Evolutionary conservation across 2,113 vertebrate genomes (phyloP).

Genomic region (Nanorana parkeri): DNA sequence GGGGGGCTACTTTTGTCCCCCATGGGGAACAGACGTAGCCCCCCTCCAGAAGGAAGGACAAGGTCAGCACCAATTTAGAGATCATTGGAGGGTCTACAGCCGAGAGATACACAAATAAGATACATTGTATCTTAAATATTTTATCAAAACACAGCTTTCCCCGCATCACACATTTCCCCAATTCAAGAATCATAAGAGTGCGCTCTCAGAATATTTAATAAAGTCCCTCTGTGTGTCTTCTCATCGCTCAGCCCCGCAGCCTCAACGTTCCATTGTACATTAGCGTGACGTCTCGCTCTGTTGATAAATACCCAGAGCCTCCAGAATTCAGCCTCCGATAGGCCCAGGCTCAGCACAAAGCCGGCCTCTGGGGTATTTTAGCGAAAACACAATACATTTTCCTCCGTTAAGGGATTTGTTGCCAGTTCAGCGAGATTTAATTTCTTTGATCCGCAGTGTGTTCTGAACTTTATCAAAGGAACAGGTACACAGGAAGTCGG

Average conservation of each 20-base stretch:
- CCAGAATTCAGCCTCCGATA: not conserved
- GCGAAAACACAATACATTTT: constrained; percentile 54
- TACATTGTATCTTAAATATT: no score
- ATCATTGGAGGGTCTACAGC: no score
- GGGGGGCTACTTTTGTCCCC: no score
- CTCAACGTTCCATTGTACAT: not conserved
- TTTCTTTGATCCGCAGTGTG: constrained; percentile 57
- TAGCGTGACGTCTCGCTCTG: not conserved
- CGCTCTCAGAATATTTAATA: no score
- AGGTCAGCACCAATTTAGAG: no score
- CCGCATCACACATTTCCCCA: no score
- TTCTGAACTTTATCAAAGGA: constrained; percentile 44
- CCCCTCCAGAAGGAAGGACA: no score
- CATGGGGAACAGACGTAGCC: no score
- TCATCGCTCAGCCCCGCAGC: not conserved
- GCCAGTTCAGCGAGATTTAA: constrained; percentile 59
- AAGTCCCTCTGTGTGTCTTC: no score
- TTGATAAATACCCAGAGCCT: not conserved
- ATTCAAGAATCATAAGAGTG: no score
- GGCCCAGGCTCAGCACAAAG: constrained; percentile 18
- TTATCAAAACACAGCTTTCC: no score
- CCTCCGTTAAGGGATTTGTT: constrained; percentile 56
- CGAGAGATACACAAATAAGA: no score
- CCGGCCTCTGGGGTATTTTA: constrained; percentile 46
- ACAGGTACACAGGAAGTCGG: constrained; percentile 48